Base-by-base conservation (phyloP, 2,113 vertebrate genomes). In the Tragelaphus buxtoni region DNA sequence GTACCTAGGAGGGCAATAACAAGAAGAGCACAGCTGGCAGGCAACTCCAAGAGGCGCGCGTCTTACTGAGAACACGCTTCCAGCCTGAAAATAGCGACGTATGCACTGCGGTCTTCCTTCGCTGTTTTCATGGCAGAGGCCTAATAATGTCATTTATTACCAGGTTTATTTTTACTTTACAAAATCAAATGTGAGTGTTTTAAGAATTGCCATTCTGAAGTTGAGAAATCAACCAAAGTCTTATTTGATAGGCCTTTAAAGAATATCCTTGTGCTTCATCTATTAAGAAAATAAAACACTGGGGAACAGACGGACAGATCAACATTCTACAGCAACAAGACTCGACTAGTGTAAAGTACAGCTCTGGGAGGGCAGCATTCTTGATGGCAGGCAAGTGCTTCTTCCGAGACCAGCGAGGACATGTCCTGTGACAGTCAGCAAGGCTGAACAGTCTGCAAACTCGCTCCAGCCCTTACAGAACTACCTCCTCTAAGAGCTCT, bases 161-260 rank as follows among this genome's bases (percentile, higher is more conserved):
- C 39, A 80, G 28, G 14, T 47, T 94, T 87, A 55, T 87, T 83
- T 93, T 88, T 95, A 61, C 47, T 84, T 89, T 60, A 89, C 65
- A 91, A 88, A 94, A 45, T 72, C 55, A 53, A 86, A 45, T 45
- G 63, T 51, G 17, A 88, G 1, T 89, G 47, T n/a, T 84, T 88
- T 55, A 84, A 83, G 51, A 69, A 95, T 24, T 56, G 60, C 26
- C 76, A 49, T 56, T 89, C n/a, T 95, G 91, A 96, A 88, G n/a
- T 61, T 47, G 53, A 85, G 90, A 91, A 76, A 55, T 85, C 55
- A 81, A 14, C 5, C 10, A 22, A 47, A 83, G 93, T 8, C 35
- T 56, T 72, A 86, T 80, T 77, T 69, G 60, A 28, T 28, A 42
- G 77, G 24, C 32, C n/a, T 32, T 92, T 39, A 63, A 81, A 32